These are phyloP conservation scores for Zaprionus lineosus DNA, from an alignment of 2,888 invertebrate species.

Conservation along the genomic window DNA sequence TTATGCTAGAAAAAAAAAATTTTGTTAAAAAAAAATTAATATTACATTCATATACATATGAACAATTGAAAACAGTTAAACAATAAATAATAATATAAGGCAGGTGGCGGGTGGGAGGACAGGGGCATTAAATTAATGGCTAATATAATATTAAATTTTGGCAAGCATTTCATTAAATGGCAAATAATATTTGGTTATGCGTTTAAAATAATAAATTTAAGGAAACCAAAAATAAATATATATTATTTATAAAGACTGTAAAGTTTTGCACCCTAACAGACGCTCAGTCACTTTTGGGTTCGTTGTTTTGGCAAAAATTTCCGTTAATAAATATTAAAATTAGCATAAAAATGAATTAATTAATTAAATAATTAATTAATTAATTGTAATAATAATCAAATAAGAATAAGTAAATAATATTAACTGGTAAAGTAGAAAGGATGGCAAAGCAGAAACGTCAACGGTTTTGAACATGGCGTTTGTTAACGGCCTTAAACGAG, in stretches of 20 bases:
- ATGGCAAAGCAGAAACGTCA: slow-evolving; percentile 33
- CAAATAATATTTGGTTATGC: slow-evolving; percentile 47
- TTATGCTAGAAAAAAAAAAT: background rate
- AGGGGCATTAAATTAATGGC: slow-evolving; percentile 45
- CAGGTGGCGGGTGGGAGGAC: slow-evolving; percentile 10
- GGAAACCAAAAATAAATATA: slow-evolving; percentile 2
- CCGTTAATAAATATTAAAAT: slow-evolving; percentile 57
- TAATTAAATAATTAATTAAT: slow-evolving; percentile 10
- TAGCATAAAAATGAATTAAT: slow-evolving; percentile 11
- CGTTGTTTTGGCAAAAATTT: slow-evolving; percentile 43
- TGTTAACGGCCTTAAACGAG: slow-evolving; percentile 10
- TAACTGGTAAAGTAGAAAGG: slow-evolving; percentile 16
- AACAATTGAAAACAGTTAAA: slow-evolving; percentile 21
- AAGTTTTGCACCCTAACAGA: too few species aligned
- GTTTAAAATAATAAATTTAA: slow-evolving; percentile 8
- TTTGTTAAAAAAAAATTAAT: slow-evolving; percentile 15
- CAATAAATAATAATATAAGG: slow-evolving; percentile 53
- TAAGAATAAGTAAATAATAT: slow-evolving; percentile 53
- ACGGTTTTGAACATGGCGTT: slow-evolving; percentile 3
- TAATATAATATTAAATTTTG: slow-evolving; percentile 59
- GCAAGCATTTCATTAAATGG: slow-evolving; percentile 68
- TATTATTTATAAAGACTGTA: too few species aligned
- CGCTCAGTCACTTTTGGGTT: too few species aligned
- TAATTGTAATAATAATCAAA: slow-evolving; percentile 15
- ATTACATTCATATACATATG: slow-evolving; percentile 8